Conservation (phyloP, 2,888 invertebrate genomes). For the Agrilus mali region DNA sequence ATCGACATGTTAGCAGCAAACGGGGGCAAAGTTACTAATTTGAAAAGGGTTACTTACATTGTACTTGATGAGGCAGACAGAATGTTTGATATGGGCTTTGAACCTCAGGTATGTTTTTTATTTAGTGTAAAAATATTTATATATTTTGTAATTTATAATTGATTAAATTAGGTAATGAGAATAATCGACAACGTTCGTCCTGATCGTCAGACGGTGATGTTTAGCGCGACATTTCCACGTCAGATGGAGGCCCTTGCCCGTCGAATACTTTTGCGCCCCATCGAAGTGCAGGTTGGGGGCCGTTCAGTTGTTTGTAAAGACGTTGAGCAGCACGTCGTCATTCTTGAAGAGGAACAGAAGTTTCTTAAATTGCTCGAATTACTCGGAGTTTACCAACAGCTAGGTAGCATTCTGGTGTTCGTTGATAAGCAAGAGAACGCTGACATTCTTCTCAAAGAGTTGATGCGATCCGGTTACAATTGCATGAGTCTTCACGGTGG, state of each 20-base stretch:
- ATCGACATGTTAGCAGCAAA: constrained; percentile 99
- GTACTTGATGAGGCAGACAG: constrained; percentile 98
- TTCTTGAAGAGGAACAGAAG: constrained; percentile 93
- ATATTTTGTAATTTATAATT: not conserved
- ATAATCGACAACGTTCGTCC: constrained; percentile 96
- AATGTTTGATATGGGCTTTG: constrained; percentile 99
- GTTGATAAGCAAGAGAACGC: constrained; percentile 98
- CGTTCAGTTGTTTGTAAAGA: constrained; percentile 96
- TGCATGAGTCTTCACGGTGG: constrained; percentile 98
- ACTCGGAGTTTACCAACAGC: constrained; percentile 86
- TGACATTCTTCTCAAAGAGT: constrained; percentile 80
- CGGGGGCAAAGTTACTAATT: constrained; percentile 92
- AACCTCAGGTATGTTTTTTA: constrained; percentile 56
- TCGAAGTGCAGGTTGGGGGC: constrained; percentile 96
- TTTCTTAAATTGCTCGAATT: constrained; percentile 94
- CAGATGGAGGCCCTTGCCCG: constrained; percentile 98
- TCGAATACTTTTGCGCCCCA: constrained; percentile 83
- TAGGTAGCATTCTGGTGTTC: constrained; percentile 91
- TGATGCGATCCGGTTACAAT: constrained; percentile 92
- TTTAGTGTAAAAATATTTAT: too few species aligned
- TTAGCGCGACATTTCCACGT: constrained; percentile 96
- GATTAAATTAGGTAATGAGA: constrained; percentile 63
- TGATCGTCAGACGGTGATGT: constrained; percentile 96
- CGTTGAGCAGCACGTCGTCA: constrained; percentile 87
- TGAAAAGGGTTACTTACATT: constrained; percentile 91